Evolutionary conservation across 2,888 invertebrate species (phyloP), one percentile per base, ranked within the genome.

Genomic region (Brachynemurus nebulosus): DNA sequence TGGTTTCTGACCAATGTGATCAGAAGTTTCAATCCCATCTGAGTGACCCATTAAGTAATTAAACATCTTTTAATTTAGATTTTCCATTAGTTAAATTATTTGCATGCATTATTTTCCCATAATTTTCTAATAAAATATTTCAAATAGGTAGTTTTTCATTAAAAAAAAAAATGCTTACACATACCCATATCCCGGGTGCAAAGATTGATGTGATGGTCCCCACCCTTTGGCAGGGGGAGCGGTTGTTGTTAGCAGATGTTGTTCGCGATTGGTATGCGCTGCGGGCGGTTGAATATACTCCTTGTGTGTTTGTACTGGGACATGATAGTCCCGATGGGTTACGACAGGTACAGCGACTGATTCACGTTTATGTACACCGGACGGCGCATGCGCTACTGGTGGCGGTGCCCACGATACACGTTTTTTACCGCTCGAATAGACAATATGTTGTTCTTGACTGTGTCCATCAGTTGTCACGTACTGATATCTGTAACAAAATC

Each of bases 221-320:
- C 67, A 60, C 50, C 57, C 58, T 52, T 66, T 53, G 46, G 62
- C 62, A 61, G 64, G 63, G 7, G 44, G 37, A 2, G 44, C 37
- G 18, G 66, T 68, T 11, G 72, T 64, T 11, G 70, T 66, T 18
- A 74, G 62, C 44, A 78, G 67, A 65, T 78, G 78, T 53, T 74
- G 75, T 52, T 67, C 70, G 60, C 71, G 71, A 46, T 68, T 66
- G 8, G 69, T 65, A 52, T 73, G 74, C 47, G 76, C 74, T 50
- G 67, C 72, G 38, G 72, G 74, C 44, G 74, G 74, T 54, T 74
- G 72, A 33, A 70, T 65, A 53, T 72, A 73, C 48, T 71, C 74
- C 55, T 68, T 70, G 54, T 72, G 72, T 42, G 66, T 64, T 50
- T 68, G 69, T 12, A 67, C 53, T 8, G 58, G 58, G 8, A 60